Base-by-base conservation (phyloP, 2,797 vertebrate genomes). In the Catamblyrhynchus diadema region DNA sequence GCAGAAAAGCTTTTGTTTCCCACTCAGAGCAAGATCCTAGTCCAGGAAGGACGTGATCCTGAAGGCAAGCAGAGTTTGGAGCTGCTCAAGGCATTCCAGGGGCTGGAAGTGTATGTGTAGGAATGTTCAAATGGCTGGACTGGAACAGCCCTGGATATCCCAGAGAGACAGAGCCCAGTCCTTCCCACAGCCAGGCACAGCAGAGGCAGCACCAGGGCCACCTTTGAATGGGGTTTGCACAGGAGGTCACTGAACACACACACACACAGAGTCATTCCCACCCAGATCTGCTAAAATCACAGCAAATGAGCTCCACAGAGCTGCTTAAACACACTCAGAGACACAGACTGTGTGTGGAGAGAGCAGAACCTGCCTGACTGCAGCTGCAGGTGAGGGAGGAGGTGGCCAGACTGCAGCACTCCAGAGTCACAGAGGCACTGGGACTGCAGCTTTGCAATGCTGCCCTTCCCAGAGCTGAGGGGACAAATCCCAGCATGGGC, bases 401-500 rank as follows among this genome's bases (percentile, higher is more conserved):
- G 5, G 15, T 10, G 56, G 28, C 59, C 32, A 42, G 17, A 19
- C 59, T 48, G 54, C 44, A 60, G 51, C 71, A 37, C 15, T 14
- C 60, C 65, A 11, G 44, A 93, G 56, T 20, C 53, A 18, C 51
- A 35, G 74, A 60, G 48, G 37, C 51, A 59, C 61, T 35, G 42
- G 44, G 77, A 8, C 41, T 60, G 64, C 79, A 69, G 87, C 69
- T 93, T 72, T 79, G 82, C 27, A 67, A 54, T 57, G 7, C 39
- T 72, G 45, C 72, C 39, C 54, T 37, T 85, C 35, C 54, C 16
- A 33, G 62, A 81, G 77, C 10, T 14, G 51, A 72, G 51, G 93
- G 95, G 87, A 93, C 88, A 95, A 86, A 96, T 93, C 90, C 62
- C 95, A 95, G 96, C 94, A n/a, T 3, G 23, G 27, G 91, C 10